phyloP scores from a whole-genome alignment of 1,140 invertebrate genomes.

The Octopus bimaculoides region DNA sequence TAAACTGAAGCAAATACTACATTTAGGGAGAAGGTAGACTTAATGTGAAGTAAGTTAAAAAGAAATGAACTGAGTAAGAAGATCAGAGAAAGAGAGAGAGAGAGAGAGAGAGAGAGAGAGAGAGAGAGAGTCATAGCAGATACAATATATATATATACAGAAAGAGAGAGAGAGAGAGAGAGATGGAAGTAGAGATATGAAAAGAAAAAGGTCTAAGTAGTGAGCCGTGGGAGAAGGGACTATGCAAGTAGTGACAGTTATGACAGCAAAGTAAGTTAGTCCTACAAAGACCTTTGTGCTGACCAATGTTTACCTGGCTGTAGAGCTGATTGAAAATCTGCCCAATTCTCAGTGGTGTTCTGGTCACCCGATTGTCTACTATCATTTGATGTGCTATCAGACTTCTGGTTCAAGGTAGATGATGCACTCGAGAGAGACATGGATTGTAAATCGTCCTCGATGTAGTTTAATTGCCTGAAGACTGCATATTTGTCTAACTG shows the following conservation, averaged over 20 bases:
- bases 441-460: not conserved
- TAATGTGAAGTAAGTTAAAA: not conserved
- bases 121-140: not conserved
- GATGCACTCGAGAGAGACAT: conserved; percentile 9
- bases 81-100: not conserved
- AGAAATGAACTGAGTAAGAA: not conserved
- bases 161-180: not conserved
- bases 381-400: conserved; percentile 1
- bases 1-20: not conserved
- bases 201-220: not conserved
- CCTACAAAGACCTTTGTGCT: not conserved
- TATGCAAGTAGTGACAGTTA: conserved; percentile 13
- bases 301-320: not conserved
- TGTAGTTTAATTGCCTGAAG: conserved; percentile 40
- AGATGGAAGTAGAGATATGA: not conserved
- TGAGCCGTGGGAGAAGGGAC: not conserved
- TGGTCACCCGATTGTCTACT: conserved; percentile 18
- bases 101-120: not conserved
- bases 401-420: not conserved
- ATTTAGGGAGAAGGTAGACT: not conserved
- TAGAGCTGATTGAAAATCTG: conserved; percentile 22
- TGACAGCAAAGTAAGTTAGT: conserved; percentile 8
- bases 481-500: conserved; percentile 58
- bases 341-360: conserved; percentile 24
- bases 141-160: not conserved